These are phyloP conservation scores for Timema cristinae DNA, from an alignment of 2,888 invertebrate genomes.

Conservation along the genomic window DNA sequence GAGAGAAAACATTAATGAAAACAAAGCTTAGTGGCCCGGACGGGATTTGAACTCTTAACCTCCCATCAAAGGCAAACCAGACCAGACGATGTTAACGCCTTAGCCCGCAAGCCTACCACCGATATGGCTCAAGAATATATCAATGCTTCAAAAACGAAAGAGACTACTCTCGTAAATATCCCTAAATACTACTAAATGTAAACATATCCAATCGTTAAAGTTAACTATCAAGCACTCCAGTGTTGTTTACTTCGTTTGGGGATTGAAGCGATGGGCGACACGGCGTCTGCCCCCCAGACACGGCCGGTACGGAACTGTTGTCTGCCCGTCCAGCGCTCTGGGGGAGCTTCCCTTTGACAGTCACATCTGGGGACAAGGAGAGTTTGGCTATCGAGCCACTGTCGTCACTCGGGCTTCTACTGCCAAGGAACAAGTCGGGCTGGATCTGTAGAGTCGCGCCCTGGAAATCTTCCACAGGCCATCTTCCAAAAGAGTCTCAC, in stretches of 20 bases:
- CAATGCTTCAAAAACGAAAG: not conserved
- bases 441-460: slow-evolving; percentile 38
- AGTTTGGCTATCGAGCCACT: slow-evolving; percentile 24
- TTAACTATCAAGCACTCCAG: not conserved
- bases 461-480: slow-evolving; percentile 34
- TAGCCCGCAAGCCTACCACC: no score
- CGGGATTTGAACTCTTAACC: no score
- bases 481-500: slow-evolving; percentile 30
- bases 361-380: slow-evolving; percentile 22
- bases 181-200: not conserved
- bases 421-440: slow-evolving; percentile 30
- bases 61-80: no score
- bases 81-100: no score
- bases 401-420: slow-evolving; percentile 26
- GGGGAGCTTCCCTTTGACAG: not conserved
- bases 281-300: slow-evolving; percentile 38
- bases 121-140: no score
- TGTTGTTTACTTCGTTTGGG: slow-evolving; percentile 42
- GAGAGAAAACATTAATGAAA: no score
- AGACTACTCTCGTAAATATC: not conserved
- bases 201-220: not conserved
- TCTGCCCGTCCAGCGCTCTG: slow-evolving; percentile 15
- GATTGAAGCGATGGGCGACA: slow-evolving; percentile 43
- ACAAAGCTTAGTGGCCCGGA: no score
- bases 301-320: slow-evolving; percentile 29